A percentile compares a stretch with the other conserved stretches of the same genome.
phyloP scores from a whole-genome alignment of 2,113 vertebrate species.

The Phoenicopterus ruber region DNA sequence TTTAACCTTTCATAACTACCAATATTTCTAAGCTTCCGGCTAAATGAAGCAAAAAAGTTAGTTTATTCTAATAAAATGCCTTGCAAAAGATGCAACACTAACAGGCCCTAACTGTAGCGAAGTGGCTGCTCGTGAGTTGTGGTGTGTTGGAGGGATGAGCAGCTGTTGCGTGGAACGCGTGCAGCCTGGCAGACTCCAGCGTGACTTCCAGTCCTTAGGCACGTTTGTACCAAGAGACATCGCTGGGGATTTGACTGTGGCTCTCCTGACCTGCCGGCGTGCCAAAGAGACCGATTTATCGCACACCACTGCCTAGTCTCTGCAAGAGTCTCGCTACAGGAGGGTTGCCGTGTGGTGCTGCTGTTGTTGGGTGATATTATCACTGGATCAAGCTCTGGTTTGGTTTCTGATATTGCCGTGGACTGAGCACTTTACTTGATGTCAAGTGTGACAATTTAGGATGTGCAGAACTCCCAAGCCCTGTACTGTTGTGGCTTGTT shows the following conservation, averaged over 20 bases:
- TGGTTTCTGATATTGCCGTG: neutral
- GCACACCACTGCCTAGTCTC: neutral
- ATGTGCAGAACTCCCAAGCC: neutral
- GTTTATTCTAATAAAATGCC: neutral
- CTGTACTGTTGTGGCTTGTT: neutral
- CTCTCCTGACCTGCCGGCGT: neutral
- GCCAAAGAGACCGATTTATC: neutral
- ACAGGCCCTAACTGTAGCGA: too few species aligned
- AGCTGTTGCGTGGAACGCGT: neutral
- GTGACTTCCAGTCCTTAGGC: neutral
- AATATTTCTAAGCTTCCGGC: neutral
- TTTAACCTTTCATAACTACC: neutral
- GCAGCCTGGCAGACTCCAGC: neutral
- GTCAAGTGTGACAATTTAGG: neutral
- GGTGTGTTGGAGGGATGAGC: neutral
- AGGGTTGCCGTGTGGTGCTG: neutral
- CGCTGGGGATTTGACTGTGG: neutral
- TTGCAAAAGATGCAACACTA: neutral
- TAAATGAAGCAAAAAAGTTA: neutral
- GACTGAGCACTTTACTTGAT: neutral
- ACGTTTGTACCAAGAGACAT: neutral
- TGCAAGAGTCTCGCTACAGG: fast-evolving
- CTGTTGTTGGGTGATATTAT: too few species aligned
- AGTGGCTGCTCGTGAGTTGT: neutral
- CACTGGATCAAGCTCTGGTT: neutral